Conservation (phyloP, 2,888 invertebrate species). For the Mimachlamys varia region DNA sequence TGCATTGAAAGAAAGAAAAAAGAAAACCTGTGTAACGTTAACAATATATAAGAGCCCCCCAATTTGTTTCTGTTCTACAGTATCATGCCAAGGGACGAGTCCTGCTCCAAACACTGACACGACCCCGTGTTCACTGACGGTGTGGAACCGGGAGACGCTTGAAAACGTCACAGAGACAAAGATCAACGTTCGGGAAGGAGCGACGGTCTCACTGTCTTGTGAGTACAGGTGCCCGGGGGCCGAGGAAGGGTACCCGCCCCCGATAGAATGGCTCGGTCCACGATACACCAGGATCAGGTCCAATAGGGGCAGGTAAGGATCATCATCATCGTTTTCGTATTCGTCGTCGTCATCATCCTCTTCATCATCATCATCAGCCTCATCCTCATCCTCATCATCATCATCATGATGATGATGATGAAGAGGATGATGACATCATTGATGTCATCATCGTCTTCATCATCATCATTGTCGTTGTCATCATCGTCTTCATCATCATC, state of each 20-base stretch:
- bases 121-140: background rate
- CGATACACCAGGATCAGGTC: slow-evolving; percentile 7
- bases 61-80: background rate
- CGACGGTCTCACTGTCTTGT: background rate
- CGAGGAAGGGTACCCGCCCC: background rate
- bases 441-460: too few relatives aligned
- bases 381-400: too few relatives aligned
- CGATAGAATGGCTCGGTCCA: background rate
- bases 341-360: background rate
- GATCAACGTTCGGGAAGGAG: background rate
- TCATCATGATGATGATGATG: too few relatives aligned
- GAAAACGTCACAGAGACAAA: background rate
- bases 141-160: background rate
- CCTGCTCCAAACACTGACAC: background rate
- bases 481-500: too few relatives aligned
- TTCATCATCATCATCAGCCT: background rate
- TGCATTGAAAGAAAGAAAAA: too few relatives aligned
- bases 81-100: background rate
- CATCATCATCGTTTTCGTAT: background rate
- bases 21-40: too few relatives aligned
- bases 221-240: background rate
- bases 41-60: too few relatives aligned
- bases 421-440: too few relatives aligned
- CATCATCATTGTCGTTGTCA: too few relatives aligned
- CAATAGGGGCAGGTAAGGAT: background rate